These are phyloP conservation scores for Elachura formosa DNA, from an alignment of 2,113 vertebrate species.

Conservation along the genomic window DNA sequence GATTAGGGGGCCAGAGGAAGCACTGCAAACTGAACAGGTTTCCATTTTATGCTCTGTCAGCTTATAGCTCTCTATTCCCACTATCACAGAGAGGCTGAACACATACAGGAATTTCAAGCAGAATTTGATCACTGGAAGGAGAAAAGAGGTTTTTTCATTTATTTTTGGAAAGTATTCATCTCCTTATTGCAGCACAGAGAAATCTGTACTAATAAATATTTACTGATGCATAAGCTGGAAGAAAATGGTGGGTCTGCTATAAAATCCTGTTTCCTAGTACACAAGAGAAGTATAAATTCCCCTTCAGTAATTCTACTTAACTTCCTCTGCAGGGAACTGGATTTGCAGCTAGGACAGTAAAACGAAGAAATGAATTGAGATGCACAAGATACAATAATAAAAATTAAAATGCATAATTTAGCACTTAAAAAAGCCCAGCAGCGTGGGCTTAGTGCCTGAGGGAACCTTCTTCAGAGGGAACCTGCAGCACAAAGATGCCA, in stretches of 20 bases:
- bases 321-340: background rate
- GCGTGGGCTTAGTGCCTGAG: background rate
- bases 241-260: background rate
- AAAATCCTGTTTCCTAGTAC: background rate
- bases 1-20: background rate
- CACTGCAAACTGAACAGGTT: background rate
- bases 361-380: background rate
- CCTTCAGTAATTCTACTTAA: background rate
- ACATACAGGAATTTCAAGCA: background rate
- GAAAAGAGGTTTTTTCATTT: background rate
- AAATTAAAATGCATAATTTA: background rate
- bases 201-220: background rate
- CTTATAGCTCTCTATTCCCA: background rate
- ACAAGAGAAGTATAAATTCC: background rate
- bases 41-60: conserved; percentile 15
- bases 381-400: background rate
- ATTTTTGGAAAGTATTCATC: background rate
- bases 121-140: background rate
- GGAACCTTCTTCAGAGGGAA: background rate
- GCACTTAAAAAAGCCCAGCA: background rate
- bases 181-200: background rate
- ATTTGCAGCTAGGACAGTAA: background rate
- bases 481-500: background rate
- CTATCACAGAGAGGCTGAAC: background rate
- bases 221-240: background rate